Evolutionary conservation across 35 echinoderm and acorn worm genomes (phyloP).

Genomic region (Strongylocentrotus purpuratus): DNA sequence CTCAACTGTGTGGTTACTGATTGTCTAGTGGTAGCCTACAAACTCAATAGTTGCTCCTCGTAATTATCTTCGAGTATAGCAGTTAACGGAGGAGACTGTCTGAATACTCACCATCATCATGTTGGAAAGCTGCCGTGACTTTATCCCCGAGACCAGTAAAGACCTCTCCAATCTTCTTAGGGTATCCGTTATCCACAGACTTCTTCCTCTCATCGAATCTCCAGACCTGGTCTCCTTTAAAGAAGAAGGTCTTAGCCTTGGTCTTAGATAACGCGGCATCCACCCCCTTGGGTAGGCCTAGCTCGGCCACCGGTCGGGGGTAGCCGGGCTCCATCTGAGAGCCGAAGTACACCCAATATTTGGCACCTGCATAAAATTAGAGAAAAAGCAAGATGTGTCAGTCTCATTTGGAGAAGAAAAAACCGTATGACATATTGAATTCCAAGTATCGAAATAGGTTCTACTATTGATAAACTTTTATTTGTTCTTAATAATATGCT

Average conservation of each 20-base stretch:
- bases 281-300: conserved; percentile 63
- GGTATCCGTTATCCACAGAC: conserved; percentile 67
- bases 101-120: conserved; percentile 65
- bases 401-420: neutral
- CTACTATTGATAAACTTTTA: too few species aligned
- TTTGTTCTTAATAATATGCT: too few species aligned
- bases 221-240: conserved; percentile 68
- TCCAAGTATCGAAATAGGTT: too few species aligned
- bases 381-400: neutral
- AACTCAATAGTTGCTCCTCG: too few species aligned
- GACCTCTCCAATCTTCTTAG: conserved; percentile 57
- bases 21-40: too few species aligned
- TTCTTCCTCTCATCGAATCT: conserved; percentile 56
- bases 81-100: too few species aligned
- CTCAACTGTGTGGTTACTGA: too few species aligned
- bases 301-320: conserved; percentile 54
- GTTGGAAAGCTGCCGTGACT: conserved; percentile 64
- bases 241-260: conserved; percentile 75
- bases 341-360: conserved; percentile 81
- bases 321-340: conserved; percentile 61
- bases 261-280: conserved; percentile 62
- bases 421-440: too few species aligned
- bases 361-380: conserved; percentile 47
- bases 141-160: conserved; percentile 68
- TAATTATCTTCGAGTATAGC: too few species aligned